These are phyloP conservation scores for Paedocypris micromegethes DNA, from an alignment of 2,797 vertebrate species.

Conservation along the genomic window DNA sequence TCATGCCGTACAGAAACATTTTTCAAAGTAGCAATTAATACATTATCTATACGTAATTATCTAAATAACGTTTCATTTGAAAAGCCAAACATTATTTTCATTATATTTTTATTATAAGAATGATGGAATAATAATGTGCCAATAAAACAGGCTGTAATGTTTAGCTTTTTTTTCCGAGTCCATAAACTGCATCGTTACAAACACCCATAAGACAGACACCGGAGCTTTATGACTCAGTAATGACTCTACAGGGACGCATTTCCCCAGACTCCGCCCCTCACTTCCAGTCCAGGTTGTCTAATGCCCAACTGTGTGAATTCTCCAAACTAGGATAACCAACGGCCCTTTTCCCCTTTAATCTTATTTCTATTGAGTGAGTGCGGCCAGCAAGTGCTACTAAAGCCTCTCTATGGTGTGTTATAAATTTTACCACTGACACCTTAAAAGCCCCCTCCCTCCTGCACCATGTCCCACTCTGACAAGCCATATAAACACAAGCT, in stretches of 20 bases:
- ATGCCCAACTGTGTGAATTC: conserved; percentile 21
- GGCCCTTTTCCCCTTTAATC: conserved; percentile 28
- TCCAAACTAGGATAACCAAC: conserved; percentile 31
- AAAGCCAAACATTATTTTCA: too few species aligned
- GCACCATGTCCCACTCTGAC: conserved; percentile 6
- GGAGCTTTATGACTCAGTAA: conserved; percentile 30
- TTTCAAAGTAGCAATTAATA: too few species aligned
- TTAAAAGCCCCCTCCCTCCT: conserved; percentile 35
- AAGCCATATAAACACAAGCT: conserved; percentile 17
- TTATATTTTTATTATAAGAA: too few species aligned
- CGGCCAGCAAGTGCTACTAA: conserved; percentile 33
- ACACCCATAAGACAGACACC: conserved; percentile 23
- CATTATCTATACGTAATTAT: too few species aligned
- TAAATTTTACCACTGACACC: conserved; percentile 45
- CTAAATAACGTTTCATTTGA: too few species aligned
- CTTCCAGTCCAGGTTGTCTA: conserved; percentile 33
- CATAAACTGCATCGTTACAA: not conserved
- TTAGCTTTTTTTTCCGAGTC: not conserved
- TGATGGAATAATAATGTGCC: too few species aligned
- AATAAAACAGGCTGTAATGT: too few species aligned
- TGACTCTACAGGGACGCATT: conserved; percentile 32
- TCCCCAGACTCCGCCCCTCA: conserved; percentile 27
- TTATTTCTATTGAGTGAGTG: conserved; percentile 36
- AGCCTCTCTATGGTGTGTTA: conserved; percentile 32
- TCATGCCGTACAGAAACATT: too few species aligned